Evolutionary conservation across 1,140 invertebrate genomes (phyloP), one percentile per base, ranked within the genome.

Genomic region (Proctacanthus coquilletti): DNA sequence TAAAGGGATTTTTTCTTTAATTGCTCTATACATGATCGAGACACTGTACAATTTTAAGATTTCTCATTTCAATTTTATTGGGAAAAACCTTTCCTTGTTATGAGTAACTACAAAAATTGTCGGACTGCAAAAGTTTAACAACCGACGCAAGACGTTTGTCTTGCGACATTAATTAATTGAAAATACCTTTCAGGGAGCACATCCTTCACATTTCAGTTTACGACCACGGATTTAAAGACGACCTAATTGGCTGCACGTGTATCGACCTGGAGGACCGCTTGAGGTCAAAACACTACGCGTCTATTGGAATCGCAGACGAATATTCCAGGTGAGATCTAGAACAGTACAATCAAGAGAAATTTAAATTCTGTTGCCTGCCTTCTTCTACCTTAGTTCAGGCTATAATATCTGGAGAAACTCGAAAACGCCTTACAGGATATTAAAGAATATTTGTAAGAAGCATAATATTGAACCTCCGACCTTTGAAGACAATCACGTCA

Each of bases 251-350:
- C 0, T 75, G 77, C 47, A 92, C 86, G 0, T 70, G 64, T 45
- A 77, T 93, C 37, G 87, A 93, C 53, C 62, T 93, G 17, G 88
- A 93, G 63, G 84, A 88, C 60, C 70, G 88, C 41, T 84, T 79
- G 53, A 86, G 83, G 50, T 80, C 74, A 9, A 70, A 69, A 45
- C 81, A 91, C 51, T 65, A 82, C 30, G 84, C 78, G 1, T 69
- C 69, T 5, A 84, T 85, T 52, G 87, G 86, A 0, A 59, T 92
- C 13, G 50, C 79, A 1, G 63, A 63, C 14, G 71, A 70, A 50
- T 93, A 84, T 55, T 70, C 73, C 40, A 50, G 61, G 75, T 81
- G 54, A 54, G 42, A 44, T 21, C 15, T 5, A n/a, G n/a, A n/a
- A n/a, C n/a, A n/a, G n/a, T n/a, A n/a, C n/a, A n/a, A n/a, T n/a